Evolutionary conservation across 2,888 invertebrate species (phyloP).

Genomic region (Trichogramma evanescens): DNA sequence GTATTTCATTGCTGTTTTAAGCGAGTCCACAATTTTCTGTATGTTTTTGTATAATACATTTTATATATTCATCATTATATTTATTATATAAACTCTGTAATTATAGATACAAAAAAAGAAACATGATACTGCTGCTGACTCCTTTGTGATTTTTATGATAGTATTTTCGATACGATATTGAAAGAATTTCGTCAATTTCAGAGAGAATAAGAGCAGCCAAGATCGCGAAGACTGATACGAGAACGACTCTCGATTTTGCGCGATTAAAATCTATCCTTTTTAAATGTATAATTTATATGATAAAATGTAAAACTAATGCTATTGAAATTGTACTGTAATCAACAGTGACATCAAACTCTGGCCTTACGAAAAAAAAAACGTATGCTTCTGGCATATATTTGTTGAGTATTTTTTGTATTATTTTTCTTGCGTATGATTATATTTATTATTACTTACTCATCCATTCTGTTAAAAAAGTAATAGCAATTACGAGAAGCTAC

Average conservation of each 20-base stretch:
- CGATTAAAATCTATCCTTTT: background rate
- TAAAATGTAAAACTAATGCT: too few species aligned
- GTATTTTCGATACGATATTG: conserved; percentile 3
- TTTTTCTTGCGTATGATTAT: too few species aligned
- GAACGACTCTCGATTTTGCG: background rate
- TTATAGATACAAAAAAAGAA: too few species aligned
- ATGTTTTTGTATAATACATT: conserved; percentile 22
- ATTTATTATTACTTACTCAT: too few species aligned
- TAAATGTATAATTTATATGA: too few species aligned
- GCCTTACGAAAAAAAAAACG: too few species aligned
- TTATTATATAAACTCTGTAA: conserved; percentile 7
- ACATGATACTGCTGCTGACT: conserved; percentile 16
- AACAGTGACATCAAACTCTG: too few species aligned
- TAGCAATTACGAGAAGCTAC: too few species aligned
- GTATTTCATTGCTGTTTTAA: conserved; percentile 22
- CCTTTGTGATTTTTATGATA: conserved; percentile 18
- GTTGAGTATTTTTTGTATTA: too few species aligned
- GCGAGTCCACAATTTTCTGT: conserved; percentile 16
- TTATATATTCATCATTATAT: conserved; percentile 3
- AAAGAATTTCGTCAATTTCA: conserved; percentile 7
- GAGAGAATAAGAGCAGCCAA: conserved; percentile 15
- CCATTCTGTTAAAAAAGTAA: too few species aligned
- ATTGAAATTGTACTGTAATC: too few species aligned
- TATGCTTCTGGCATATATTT: too few species aligned
- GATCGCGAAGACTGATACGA: conserved; percentile 22